A percentile compares a stretch with the other conserved stretches of the same genome.
phyloP scores from a whole-genome alignment of 2,113 vertebrate genomes.

The Rhea pennata region DNA sequence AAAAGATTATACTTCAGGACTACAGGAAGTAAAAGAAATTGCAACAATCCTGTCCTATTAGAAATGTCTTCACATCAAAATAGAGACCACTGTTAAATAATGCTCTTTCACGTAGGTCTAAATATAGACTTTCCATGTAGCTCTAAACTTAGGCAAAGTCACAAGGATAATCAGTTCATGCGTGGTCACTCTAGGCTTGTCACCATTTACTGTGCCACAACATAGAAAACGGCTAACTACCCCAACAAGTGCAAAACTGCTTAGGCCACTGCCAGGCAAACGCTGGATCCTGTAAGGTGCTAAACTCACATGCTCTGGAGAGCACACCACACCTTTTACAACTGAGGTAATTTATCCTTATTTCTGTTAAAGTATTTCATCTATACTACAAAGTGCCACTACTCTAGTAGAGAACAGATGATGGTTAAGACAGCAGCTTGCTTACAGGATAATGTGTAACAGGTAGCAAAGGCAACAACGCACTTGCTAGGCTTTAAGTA shows the following conservation, averaged over 20 bases:
- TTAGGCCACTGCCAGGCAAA: neutral
- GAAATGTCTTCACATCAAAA: neutral
- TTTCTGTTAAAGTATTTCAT: no score
- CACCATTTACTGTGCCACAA: neutral
- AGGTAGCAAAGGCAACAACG: accelerated
- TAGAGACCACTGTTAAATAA: neutral
- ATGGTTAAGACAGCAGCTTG: neutral
- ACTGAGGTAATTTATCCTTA: neutral
- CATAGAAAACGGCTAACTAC: neutral
- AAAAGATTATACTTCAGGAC: neutral
- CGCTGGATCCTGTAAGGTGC: neutral
- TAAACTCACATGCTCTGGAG: neutral
- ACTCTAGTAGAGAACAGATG: neutral
- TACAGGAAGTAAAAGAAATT: neutral
- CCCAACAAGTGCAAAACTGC: neutral
- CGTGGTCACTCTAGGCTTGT: neutral
- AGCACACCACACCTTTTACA: neutral
- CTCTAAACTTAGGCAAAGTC: neutral
- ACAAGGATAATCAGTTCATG: neutral
- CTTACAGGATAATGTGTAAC: neutral
- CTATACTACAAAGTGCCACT: neutral
- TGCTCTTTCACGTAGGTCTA: neutral
- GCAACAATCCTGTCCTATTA: neutral
- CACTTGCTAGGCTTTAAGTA: neutral
- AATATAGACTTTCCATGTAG: neutral